Base-by-base conservation (phyloP, 2,113 vertebrate species). In the Myxocyprinus asiaticus region DNA sequence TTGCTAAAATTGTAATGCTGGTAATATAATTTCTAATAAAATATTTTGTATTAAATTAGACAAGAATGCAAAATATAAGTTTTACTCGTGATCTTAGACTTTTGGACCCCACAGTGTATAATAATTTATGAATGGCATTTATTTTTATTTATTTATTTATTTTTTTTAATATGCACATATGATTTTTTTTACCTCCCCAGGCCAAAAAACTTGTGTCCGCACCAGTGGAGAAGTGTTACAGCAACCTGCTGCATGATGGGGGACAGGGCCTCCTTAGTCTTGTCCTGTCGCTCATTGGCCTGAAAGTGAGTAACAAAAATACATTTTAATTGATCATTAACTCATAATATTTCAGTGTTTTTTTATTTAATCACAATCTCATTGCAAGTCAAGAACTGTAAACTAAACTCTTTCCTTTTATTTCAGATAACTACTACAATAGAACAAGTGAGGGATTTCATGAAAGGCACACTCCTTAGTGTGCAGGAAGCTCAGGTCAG, bases 221-320 rank as follows among this genome's bases (percentile, higher is more conserved):
- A 45, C 97, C 98, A 42, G 68, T 94, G 86, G 97, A 99, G 82
- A 95, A 88, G 48, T 99, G 98, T 79, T 94, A 90, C 81, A 99
- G 98, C 81, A 94, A 89, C 83, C 94, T 99, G 71, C 73, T 96
- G 83, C 86, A 90, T 7, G 91, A 95, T 42, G 81, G 90, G 3
- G 92, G 88, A 45, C 95, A 92, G 69, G 95, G 96, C 55, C 85
- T 98, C 42, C 91, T 94, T 63, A 93, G 89, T 65, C 92, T 99
- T 58, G 84, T 98, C 78, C 91, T 99, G 11, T 98, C 97, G 8
- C 90, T 98, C 72, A 87, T 98, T 79, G 97, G 98, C 67, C 86
- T 99, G 65, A 94, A 95, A 79, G 98, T 98, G 93, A 91, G 81
- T 82, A 22, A 77, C n/a, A 55, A 12, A 12, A 55, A 12, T 14